These are phyloP conservation scores for Apostichopus leukothele DNA, from an alignment of 53 echinoderm and acorn worm genomes.

Conservation along the genomic window DNA sequence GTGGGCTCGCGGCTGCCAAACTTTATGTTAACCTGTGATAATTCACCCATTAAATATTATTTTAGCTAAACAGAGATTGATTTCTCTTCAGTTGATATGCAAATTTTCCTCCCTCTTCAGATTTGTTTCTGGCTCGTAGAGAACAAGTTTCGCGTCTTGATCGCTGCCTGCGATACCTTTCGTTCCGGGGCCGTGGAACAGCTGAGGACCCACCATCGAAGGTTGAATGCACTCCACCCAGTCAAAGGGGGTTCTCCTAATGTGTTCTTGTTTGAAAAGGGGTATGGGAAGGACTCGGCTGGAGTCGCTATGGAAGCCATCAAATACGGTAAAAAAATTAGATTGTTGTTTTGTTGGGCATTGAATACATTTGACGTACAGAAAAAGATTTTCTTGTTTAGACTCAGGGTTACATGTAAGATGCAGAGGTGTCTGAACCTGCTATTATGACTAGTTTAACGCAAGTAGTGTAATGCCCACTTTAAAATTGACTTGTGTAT, in stretches of 20 bases:
- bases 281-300: slow-evolving; percentile 96
- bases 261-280: slow-evolving; percentile 93
- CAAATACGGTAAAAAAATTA: slow-evolving; percentile 73
- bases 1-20: too few species aligned
- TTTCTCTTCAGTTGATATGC: background rate
- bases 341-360: background rate
- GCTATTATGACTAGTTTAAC: too few species aligned
- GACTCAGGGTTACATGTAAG: too few species aligned
- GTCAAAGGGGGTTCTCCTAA: slow-evolving; percentile 60
- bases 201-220: slow-evolving; percentile 90
- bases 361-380: too few species aligned
- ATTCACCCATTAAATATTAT: too few species aligned
- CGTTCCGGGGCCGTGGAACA: slow-evolving; percentile 98
- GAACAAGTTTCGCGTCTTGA: slow-evolving; percentile 92
- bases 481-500: too few species aligned
- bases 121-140: slow-evolving; percentile 99
- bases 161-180: slow-evolving; percentile 98
- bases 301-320: slow-evolving; percentile 98
- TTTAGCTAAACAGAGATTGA: too few species aligned
- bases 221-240: slow-evolving; percentile 94
- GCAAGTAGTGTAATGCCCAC: too few species aligned
- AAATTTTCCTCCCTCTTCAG: slow-evolving; percentile 38
- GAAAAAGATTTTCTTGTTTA: too few species aligned
- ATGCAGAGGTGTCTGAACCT: too few species aligned
- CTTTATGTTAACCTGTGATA: too few species aligned